phyloP scores from a whole-genome alignment of 2,113 vertebrate genomes.

The Narcine bancroftii region DNA sequence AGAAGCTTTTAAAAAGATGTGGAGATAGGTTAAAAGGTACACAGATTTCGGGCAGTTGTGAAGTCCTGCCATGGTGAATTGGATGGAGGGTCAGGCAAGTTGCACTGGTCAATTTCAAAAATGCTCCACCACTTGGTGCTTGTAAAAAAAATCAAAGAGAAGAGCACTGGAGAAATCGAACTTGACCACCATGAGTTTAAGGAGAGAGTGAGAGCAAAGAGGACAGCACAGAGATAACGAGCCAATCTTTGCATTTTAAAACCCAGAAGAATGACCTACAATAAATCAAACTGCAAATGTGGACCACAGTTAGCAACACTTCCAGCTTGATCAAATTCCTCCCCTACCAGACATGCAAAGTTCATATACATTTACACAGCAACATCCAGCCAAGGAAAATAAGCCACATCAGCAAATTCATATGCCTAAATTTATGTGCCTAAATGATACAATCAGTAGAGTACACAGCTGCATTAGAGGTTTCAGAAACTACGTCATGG shows the following conservation, averaged over 20 bases:
- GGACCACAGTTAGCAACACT: not conserved
- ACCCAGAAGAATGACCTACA: not conserved
- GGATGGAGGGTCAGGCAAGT: not conserved
- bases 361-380: slow-evolving; percentile 3
- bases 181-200: not conserved
- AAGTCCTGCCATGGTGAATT: not conserved
- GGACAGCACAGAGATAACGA: not conserved
- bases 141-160: not conserved
- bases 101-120: not conserved
- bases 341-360: not conserved
- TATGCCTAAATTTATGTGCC: not conserved
- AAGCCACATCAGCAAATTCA: not conserved
- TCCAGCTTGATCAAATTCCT: not conserved
- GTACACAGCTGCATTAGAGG: not conserved
- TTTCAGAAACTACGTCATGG: not conserved
- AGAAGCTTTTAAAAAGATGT: not conserved
- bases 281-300: not conserved
- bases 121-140: not conserved
- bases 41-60: not conserved
- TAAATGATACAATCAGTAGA: not conserved
- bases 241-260: not conserved
- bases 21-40: not conserved
- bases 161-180: not conserved
- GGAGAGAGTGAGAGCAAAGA: not conserved
- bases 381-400: slow-evolving; percentile 16